Evolutionary conservation across 2,113 vertebrate species (phyloP), one percentile per base, ranked within the genome.

Genomic region (Emydocephalus ijimae): DNA sequence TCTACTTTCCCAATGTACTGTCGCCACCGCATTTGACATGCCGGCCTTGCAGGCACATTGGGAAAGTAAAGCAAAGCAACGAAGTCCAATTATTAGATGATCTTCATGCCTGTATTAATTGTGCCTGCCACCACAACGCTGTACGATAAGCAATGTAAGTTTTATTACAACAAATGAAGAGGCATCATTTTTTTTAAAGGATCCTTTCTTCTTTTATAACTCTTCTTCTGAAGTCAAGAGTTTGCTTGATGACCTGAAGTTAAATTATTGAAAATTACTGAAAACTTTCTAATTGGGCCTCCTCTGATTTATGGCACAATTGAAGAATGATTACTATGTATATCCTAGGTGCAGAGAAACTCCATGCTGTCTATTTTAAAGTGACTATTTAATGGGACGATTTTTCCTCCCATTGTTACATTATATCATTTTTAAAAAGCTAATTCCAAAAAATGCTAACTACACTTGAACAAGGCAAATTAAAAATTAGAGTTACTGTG

Each of bases 111-210:
- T 61, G 21, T 57, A 23, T 57, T 57, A 57, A 57, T 57, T 57
- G 24, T 61, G 24, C 24, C 9, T 61, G 10, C 18, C 18, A 56
- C 59, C 24, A n/a, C 55, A 11, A 26, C 56, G n/a, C 87, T n/a
- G 81, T 50, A 0, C 0, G 81, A 11, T 86, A 94, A 91, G 93
- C 92, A 96, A 45, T 93, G 88, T 57, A 3, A 52, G 88, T 92
- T 92, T 94, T 90, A 20, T 94, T 88, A 56, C 52, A 94, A 92
- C 29, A 89, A 94, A 94, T 95, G 69, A 50, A 48, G 93, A 89
- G 55, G 2, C 34, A 74, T 0, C 0, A 26, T 1, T 4, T 86
- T 92, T 92, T 92, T 81, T 2, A 93, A 94, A 64, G 64, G n/a
- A 90, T 55, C 91, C 91, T 74, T 29, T 85, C 59, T 59, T 85